A percentile compares a stretch with the other conserved stretches of the same genome.
Conservation (phyloP, 2,797 vertebrate genomes). For the Picus viridis region DNA sequence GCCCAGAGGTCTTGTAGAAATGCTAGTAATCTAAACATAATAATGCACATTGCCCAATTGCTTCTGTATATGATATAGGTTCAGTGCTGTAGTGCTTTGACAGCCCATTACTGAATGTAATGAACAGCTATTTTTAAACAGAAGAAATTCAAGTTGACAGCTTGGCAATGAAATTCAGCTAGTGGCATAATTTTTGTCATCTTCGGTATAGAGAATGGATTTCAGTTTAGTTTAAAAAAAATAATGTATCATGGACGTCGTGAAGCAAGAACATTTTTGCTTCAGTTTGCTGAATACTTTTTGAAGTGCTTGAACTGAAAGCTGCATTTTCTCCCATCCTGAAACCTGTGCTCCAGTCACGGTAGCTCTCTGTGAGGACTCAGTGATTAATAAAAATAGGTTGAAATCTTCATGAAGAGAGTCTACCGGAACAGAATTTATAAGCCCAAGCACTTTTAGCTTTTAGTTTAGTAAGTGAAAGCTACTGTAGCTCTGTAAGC, state of each 20-base stretch:
- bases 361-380: conserved; percentile 27
- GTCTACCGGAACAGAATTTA: conserved; percentile 7
- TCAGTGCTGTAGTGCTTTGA: conserved; percentile 85
- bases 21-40: conserved; percentile 85
- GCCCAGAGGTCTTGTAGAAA: conserved; percentile 84
- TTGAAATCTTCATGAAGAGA: not conserved
- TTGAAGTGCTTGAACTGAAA: conserved; percentile 36
- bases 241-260: conserved; percentile 74
- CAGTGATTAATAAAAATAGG: conserved; percentile 35
- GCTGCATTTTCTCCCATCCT: conserved; percentile 46
- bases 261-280: conserved; percentile 68
- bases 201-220: conserved; percentile 75
- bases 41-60: conserved; percentile 88
- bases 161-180: conserved; percentile 84
- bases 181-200: conserved; percentile 84
- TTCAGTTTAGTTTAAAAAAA: conserved; percentile 80
- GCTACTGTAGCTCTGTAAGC: conserved; percentile 17
- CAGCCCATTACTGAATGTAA: conserved; percentile 86
- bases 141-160: conserved; percentile 86
- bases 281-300: conserved; percentile 64
- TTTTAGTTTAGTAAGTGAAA: conserved; percentile 16
- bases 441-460: conserved; percentile 33
- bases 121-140: conserved; percentile 87
- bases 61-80: conserved; percentile 86
- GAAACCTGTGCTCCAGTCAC: not conserved